Conservation (phyloP, 2,888 invertebrate species). For the Dendrolimus houi region DNA sequence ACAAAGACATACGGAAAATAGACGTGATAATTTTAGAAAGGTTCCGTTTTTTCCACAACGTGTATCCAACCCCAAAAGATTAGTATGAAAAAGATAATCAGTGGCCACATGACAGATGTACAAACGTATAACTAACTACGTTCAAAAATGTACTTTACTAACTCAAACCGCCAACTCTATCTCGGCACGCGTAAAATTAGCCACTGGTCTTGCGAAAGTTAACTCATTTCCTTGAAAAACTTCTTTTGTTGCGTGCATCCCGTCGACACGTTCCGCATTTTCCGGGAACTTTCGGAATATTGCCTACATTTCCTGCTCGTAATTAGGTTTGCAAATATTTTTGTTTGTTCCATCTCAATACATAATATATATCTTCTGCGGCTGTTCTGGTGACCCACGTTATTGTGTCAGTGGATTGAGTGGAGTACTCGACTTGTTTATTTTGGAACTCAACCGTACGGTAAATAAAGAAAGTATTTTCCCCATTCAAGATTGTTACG, state of each 20-base stretch:
- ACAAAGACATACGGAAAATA: too few species aligned
- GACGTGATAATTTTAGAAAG: too few species aligned
- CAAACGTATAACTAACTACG: too few species aligned
- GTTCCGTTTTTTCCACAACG: too few species aligned
- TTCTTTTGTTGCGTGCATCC: conserved; percentile 46
- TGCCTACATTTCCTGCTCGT: conserved; percentile 42
- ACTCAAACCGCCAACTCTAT: not conserved
- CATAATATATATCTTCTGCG: conserved; percentile 44
- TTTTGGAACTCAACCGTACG: too few species aligned
- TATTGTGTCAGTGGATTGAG: conserved; percentile 2
- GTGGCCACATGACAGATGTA: not conserved
- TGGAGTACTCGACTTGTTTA: too few species aligned
- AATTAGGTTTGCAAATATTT: conserved; percentile 61
- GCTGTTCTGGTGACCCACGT: conserved; percentile 40
- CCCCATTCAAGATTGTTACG: too few species aligned
- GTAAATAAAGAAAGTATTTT: too few species aligned
- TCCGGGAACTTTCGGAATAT: conserved; percentile 43
- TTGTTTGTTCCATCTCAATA: conserved; percentile 34
- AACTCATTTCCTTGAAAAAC: conserved; percentile 63
- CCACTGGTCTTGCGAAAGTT: conserved; percentile 44
- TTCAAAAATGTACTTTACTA: not conserved
- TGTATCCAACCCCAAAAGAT: not conserved
- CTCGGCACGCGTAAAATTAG: conserved; percentile 23
- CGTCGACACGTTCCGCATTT: conserved; percentile 42
- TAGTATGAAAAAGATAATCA: not conserved